Evolutionary conservation across 2,113 vertebrate genomes (phyloP).

Genomic region (Oryzias woworae): DNA sequence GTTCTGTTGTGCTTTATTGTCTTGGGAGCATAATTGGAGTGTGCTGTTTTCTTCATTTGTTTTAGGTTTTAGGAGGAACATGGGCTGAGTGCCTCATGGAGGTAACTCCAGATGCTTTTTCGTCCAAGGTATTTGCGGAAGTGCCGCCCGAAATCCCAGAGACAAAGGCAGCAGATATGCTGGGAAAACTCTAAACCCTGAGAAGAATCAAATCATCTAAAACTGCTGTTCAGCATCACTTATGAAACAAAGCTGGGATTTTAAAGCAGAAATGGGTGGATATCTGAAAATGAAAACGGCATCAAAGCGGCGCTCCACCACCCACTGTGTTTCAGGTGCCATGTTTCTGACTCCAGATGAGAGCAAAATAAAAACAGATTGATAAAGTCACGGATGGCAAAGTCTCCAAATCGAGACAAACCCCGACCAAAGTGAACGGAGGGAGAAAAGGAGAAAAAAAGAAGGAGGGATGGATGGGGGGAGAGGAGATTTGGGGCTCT

Average conservation of each 20-base stretch:
- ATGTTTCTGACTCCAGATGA: conserved; percentile 44
- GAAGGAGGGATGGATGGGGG: conserved; percentile 48
- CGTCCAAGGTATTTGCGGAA: conserved; percentile 67
- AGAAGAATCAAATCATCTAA: conserved; percentile 48
- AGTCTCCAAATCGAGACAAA: conserved; percentile 70
- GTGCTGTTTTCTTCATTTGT: conserved; percentile 69
- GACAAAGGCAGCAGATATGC: conserved; percentile 66
- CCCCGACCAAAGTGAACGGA: conserved; percentile 75
- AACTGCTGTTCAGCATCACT: conserved; percentile 40
- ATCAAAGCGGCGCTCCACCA: conserved; percentile 22
- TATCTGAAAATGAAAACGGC: background rate
- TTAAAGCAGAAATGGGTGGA: conserved; percentile 18
- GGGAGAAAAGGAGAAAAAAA: conserved; percentile 61
- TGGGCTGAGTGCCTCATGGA: conserved; percentile 66
- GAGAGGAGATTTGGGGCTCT: conserved; percentile 85
- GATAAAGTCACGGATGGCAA: conserved; percentile 52
- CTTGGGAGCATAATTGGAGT: conserved; percentile 66
- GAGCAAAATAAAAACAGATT: conserved; percentile 53
- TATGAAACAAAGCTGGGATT: conserved; percentile 16
- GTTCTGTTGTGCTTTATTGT: conserved; percentile 62
- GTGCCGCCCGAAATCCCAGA: conserved; percentile 67
- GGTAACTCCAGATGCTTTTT: conserved; percentile 66
- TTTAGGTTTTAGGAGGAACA: conserved; percentile 68
- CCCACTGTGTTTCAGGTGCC: conserved; percentile 46
- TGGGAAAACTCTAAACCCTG: conserved; percentile 39